These are phyloP conservation scores for Syndactyla subalaris DNA, from an alignment of 2,797 vertebrate genomes.

Conservation along the genomic window DNA sequence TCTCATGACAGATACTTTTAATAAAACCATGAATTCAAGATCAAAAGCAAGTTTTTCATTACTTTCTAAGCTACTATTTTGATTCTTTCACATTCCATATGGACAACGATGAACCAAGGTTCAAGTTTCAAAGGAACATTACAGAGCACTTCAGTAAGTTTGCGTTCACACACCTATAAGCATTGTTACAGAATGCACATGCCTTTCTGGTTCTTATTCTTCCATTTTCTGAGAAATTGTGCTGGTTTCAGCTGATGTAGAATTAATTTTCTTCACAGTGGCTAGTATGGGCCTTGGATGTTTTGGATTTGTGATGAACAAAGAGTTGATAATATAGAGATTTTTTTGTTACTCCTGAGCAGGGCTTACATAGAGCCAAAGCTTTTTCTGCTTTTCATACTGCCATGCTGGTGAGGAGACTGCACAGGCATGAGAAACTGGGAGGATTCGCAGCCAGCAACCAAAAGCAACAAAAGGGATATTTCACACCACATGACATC, in stretches of 20 bases:
- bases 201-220: background rate
- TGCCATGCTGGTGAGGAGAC: accelerated
- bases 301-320: background rate
- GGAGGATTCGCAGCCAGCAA: background rate
- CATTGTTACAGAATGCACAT: background rate
- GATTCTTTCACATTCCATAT: background rate
- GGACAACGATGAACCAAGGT: background rate
- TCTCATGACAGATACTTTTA: background rate
- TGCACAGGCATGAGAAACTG: background rate
- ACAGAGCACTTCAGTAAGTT: background rate
- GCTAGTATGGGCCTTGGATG: background rate
- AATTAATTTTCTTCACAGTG: background rate
- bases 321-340: background rate
- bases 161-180: background rate
- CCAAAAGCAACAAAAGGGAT: background rate
- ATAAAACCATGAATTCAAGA: background rate
- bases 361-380: background rate
- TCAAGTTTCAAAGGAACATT: background rate
- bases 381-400: background rate
- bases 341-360: background rate
- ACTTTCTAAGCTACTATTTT: background rate
- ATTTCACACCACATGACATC: background rate
- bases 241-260: background rate
- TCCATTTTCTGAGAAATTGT: background rate
- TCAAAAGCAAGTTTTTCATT: background rate